phyloP scores from a whole-genome alignment of 2,888 invertebrate species.

The Melieria omissa region DNA sequence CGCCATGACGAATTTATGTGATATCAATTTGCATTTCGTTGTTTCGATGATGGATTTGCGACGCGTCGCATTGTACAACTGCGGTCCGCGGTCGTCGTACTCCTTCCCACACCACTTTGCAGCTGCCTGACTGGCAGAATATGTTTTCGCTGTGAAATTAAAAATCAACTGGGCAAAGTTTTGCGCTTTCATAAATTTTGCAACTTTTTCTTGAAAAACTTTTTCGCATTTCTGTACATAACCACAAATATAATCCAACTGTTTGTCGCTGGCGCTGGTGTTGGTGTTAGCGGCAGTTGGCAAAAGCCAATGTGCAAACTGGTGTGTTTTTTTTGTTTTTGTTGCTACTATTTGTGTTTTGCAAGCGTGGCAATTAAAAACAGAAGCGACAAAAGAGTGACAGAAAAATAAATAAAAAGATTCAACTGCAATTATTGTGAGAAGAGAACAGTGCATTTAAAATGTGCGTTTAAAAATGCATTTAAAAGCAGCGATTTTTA shows the following conservation, averaged over 20 bases:
- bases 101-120: too few relatives aligned
- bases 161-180: slow-evolving; percentile 30
- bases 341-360: slow-evolving; percentile 38
- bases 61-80: too few relatives aligned
- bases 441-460: too few relatives aligned
- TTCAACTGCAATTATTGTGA: too few relatives aligned
- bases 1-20: slow-evolving; percentile 34
- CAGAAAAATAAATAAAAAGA: too few relatives aligned
- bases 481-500: too few relatives aligned
- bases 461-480: too few relatives aligned
- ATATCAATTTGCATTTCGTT: slow-evolving; percentile 38
- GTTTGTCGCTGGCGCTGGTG: slow-evolving; percentile 25
- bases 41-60: slow-evolving; percentile 27
- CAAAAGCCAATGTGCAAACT: slow-evolving; percentile 17
- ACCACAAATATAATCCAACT: too few relatives aligned
- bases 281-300: slow-evolving; percentile 19
- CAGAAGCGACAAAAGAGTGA: slow-evolving; percentile 14
- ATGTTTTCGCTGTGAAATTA: slow-evolving; percentile 27
- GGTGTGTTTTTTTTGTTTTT: too few relatives aligned
- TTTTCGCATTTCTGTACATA: too few relatives aligned
- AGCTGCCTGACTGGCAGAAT: background rate
- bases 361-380: slow-evolving; percentile 39
- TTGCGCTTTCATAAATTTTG: slow-evolving; percentile 22
- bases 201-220: background rate
- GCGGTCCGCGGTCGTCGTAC: too few relatives aligned